Conservation (phyloP, 2,888 invertebrate species). For the Orgyia antiqua region DNA sequence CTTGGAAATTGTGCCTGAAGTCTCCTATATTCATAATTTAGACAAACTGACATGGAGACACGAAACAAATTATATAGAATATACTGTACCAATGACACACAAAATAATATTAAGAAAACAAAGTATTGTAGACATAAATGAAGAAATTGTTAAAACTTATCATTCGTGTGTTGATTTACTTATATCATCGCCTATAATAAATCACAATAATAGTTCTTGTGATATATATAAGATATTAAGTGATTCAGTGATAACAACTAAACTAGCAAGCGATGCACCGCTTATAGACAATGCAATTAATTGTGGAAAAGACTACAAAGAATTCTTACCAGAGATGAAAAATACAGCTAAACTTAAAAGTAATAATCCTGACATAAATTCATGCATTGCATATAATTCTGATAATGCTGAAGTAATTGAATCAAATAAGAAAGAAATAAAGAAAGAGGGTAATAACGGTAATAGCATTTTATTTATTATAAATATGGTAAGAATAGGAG, state of each 20-base stretch:
- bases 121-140: slow-evolving; percentile 9
- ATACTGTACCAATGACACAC: slow-evolving; percentile 56
- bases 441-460: not conserved
- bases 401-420: not conserved
- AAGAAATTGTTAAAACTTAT: slow-evolving; percentile 39
- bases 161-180: slow-evolving; percentile 60
- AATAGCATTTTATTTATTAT: not conserved
- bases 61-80: slow-evolving; percentile 45
- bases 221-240: slow-evolving; percentile 44
- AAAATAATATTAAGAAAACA: slow-evolving; percentile 51
- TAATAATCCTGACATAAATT: no score
- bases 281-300: no score
- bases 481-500: no score
- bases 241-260: slow-evolving; percentile 41
- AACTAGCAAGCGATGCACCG: no score
- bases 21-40: slow-evolving; percentile 47
- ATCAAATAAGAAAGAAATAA: not conserved
- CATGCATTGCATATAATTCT: no score
- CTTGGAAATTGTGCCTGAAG: slow-evolving; percentile 59
- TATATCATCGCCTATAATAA: slow-evolving; percentile 29
- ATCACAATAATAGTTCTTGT: slow-evolving; percentile 29
- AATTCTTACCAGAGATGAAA: no score
- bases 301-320: no score
- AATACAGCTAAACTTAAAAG: no score
- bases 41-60: slow-evolving; percentile 51